These are phyloP conservation scores for Labeo calbasu DNA, from an alignment of 2,797 vertebrate genomes.

Conservation along the genomic window DNA sequence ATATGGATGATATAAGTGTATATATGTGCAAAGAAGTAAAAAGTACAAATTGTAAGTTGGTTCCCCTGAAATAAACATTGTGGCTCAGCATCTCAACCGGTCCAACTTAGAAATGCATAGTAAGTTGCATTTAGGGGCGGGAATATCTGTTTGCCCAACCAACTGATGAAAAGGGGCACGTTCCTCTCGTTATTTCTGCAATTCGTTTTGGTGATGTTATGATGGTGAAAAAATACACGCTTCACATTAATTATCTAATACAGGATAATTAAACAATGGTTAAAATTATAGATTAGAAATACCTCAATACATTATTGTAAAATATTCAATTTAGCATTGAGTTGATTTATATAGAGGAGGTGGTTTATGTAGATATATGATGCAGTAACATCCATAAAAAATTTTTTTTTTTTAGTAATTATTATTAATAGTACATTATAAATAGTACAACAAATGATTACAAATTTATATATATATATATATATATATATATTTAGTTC, in stretches of 20 bases:
- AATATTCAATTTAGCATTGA: background rate
- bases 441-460: background rate
- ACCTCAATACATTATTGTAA: background rate
- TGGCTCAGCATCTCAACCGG: background rate
- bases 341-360: background rate
- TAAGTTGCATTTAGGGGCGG: background rate
- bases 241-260: background rate
- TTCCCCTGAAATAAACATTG: background rate
- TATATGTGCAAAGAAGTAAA: background rate
- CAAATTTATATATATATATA: background rate
- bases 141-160: background rate
- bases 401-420: background rate
- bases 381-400: background rate
- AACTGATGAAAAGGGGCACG: background rate
- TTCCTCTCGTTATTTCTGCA: background rate
- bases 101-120: background rate
- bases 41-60: background rate
- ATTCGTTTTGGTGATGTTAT: background rate
- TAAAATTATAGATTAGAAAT: background rate
- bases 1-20: background rate
- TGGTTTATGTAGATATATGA: background rate
- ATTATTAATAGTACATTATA: too few relatives aligned
- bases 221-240: background rate
- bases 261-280: background rate
- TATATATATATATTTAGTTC: background rate